Evolutionary conservation across 2,113 vertebrate genomes (phyloP).

Genomic region (Trinectes maculatus): DNA sequence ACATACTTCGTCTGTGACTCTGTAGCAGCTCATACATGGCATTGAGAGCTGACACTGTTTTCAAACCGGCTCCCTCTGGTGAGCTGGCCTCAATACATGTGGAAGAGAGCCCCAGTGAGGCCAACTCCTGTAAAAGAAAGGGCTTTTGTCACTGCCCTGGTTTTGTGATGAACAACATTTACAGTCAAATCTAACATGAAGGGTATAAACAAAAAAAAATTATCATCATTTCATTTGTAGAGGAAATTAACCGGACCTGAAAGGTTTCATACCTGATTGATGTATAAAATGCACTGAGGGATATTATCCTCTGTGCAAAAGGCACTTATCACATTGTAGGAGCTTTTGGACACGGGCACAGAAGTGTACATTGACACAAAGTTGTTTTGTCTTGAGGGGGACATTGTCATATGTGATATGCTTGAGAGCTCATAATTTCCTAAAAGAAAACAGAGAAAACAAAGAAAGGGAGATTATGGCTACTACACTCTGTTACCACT

Average conservation of each 20-base stretch:
- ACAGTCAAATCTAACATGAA: background rate
- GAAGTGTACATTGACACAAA: constrained; percentile 80
- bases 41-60: constrained; percentile 86
- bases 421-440: constrained; percentile 84
- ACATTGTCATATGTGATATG: constrained; percentile 86
- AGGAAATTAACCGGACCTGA: background rate
- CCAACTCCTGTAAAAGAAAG: constrained; percentile 84
- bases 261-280: constrained; percentile 86
- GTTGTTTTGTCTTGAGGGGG: constrained; percentile 82
- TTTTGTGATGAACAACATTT: background rate
- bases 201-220: background rate
- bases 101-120: constrained; percentile 87
- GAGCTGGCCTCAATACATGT: constrained; percentile 82
- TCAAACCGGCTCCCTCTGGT: constrained; percentile 74
- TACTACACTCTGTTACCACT: background rate
- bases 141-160: background rate
- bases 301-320: constrained; percentile 96
- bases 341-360: constrained; percentile 83
- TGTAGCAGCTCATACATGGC: constrained; percentile 90
- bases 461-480: background rate
- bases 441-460: constrained; percentile 66
- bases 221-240: background rate
- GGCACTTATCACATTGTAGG: constrained; percentile 85
- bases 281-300: constrained; percentile 89
- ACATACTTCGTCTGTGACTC: constrained; percentile 86